These are phyloP conservation scores for Linyphia triangularis DNA, from an alignment of 2,888 invertebrate genomes.

Conservation along the genomic window DNA sequence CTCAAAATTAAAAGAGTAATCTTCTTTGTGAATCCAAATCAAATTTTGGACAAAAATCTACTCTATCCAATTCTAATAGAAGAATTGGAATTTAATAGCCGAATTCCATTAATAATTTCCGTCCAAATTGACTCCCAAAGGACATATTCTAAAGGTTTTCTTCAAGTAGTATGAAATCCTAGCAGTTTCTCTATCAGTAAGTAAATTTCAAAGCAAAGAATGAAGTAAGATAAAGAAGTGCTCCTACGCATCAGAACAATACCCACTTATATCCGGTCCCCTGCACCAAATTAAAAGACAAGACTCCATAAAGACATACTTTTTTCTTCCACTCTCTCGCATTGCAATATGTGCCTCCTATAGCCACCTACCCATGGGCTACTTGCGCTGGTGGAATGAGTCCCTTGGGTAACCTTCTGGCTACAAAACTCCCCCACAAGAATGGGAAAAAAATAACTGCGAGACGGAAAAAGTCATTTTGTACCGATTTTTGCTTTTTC, in stretches of 20 bases:
- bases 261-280: constrained; percentile 10
- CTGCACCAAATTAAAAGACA: constrained; percentile 41
- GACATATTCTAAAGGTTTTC: no score
- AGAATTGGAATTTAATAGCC: no score
- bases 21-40: no score
- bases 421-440: constrained; percentile 19
- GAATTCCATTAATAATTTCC: no score
- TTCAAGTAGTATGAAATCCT: no score
- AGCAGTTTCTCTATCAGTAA: background rate
- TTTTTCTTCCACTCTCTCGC: constrained; percentile 1
- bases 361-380: constrained; percentile 40
- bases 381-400: constrained; percentile 40
- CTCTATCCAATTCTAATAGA: no score
- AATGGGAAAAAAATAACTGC: constrained; percentile 27
- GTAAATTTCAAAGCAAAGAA: background rate
- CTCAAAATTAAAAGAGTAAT: no score
- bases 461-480: constrained; percentile 57
- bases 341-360: constrained; percentile 19
- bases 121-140: no score
- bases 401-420: constrained; percentile 48
- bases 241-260: background rate
- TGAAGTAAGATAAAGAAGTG: background rate
- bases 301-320: constrained; percentile 8
- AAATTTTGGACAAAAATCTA: no score
- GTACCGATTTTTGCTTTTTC: constrained; percentile 63